Base-by-base conservation (phyloP, 2,797 vertebrate genomes). In the Loris lydekkerianus region DNA sequence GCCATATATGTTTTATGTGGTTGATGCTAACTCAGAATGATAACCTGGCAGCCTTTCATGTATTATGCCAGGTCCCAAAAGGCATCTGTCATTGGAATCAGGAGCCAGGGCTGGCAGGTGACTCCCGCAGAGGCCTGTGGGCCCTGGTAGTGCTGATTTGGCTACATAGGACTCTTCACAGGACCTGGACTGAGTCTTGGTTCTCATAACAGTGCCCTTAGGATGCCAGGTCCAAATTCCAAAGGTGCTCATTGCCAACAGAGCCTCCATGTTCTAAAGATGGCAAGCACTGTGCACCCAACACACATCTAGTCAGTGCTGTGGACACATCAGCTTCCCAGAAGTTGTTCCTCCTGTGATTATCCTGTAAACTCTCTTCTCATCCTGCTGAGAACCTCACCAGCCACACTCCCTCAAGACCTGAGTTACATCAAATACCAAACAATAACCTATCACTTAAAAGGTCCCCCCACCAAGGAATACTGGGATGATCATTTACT, bases 201-300 rank as follows among this genome's bases (percentile, higher is more conserved):
- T 29, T 86, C 23, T 56, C 2, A 31, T 0, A 31, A 43, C 25
- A 40, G 31, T 25, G 49, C 37, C 56, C 73, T 37, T 6, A 60
- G n/a, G 40, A 40, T 18, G 31, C 27, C 46, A 25, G 20, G 7
- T 63, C 61, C 29, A 23, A 11, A 46, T 37, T 3, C 60, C 46
- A 18, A 18, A 49, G 73, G 14, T 10, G 25, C 46, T 65, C n/a
- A 0, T 2, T 10, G 37, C 31, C 63, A 18, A 10, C 0, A 1
- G 46, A 70, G 34, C 21, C 27, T 0, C 13, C 10, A 0, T 1
- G 18, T 65, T 83, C 40, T 63, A 61, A 76, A 67, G n/a, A 29
- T 0, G 0, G 20, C 49, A 5, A 4, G 15, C 29, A 29, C 15
- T 0, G 13, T 4, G 3, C 0, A 2, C 7, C 29, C 61, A 7